Percentiles rank a stretch among this genome's conserved stretches.
These are phyloP conservation scores for Anastrepha ludens DNA, from an alignment of 1,140 invertebrate species.

Conservation along the genomic window DNA sequence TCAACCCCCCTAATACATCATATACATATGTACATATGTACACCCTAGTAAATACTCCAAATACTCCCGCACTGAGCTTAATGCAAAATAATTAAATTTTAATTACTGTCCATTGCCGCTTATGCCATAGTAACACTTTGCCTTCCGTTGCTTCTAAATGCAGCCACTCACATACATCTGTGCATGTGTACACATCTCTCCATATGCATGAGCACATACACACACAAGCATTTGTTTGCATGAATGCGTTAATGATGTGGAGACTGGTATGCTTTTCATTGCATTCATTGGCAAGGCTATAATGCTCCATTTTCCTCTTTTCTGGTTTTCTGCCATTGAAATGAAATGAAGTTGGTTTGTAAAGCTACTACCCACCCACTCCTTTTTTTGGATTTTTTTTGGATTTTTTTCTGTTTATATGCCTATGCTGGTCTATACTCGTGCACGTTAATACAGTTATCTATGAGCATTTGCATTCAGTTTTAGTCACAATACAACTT, in stretches of 20 bases:
- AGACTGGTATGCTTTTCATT: not conserved
- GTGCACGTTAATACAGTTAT: not conserved
- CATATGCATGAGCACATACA: not conserved
- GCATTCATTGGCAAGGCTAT: constrained; percentile 2
- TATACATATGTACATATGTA: not conserved
- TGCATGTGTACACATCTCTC: not conserved
- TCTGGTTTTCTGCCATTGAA: not conserved
- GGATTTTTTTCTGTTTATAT: not conserved
- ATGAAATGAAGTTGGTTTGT: constrained; percentile 4
- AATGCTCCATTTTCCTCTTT: not conserved
- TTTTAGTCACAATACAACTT: not conserved
- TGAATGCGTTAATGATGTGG: not conserved
- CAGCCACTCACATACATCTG: not conserved
- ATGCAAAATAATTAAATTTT: not conserved
- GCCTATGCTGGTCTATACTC: not conserved
- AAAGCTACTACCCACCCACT: not conserved
- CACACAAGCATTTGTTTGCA: not conserved
- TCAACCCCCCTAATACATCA: not conserved
- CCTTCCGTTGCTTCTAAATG: not conserved
- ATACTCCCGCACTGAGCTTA: not conserved
- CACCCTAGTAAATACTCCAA: not conserved
- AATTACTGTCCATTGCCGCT: not conserved
- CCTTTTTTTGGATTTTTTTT: not conserved
- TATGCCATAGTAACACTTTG: not conserved
- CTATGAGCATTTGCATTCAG: not conserved